Conservation (phyloP, 2,113 vertebrate species). For the Camelus bactrianus region DNA sequence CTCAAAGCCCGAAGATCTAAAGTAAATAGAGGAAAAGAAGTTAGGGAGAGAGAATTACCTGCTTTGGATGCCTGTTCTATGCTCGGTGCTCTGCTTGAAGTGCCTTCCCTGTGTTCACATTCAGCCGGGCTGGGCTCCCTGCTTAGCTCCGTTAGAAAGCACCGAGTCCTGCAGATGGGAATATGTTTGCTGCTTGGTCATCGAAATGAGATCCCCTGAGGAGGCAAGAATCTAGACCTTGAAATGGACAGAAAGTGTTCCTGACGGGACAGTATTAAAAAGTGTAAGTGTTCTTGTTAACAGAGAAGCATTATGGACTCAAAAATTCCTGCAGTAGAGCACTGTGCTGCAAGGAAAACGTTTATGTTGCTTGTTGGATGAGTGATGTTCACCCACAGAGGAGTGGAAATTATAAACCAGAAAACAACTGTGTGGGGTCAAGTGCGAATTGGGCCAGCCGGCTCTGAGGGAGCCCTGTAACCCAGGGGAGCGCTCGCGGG, state of each 20-base stretch:
- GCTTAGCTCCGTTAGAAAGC: not conserved
- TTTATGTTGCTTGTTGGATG: not conserved
- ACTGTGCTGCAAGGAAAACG: not conserved
- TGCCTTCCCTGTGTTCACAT: too few relatives aligned
- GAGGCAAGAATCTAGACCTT: not conserved
- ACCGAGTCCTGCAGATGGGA: accelerated
- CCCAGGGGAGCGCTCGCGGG: not conserved
- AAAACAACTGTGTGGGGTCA: not conserved
- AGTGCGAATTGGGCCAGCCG: too few relatives aligned
- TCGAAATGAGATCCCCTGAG: not conserved
- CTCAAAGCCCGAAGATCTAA: constrained; percentile 40
- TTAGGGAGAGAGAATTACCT: not conserved
- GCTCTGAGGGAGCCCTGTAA: not conserved
- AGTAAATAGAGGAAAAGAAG: constrained; percentile 19
- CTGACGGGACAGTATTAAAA: too few relatives aligned
- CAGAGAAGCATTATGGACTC: not conserved
- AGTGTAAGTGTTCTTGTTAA: not conserved
- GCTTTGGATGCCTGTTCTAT: not conserved
- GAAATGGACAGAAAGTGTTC: not conserved
- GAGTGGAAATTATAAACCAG: not conserved
- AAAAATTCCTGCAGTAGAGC: not conserved
- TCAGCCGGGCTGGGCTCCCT: accelerated
- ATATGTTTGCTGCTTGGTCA: not conserved
- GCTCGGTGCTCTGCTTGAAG: not conserved
- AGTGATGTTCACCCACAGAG: not conserved